These are phyloP conservation scores for Pseudolaguvia tuberculata DNA, from an alignment of 2,113 vertebrate species.

Conservation along the genomic window DNA sequence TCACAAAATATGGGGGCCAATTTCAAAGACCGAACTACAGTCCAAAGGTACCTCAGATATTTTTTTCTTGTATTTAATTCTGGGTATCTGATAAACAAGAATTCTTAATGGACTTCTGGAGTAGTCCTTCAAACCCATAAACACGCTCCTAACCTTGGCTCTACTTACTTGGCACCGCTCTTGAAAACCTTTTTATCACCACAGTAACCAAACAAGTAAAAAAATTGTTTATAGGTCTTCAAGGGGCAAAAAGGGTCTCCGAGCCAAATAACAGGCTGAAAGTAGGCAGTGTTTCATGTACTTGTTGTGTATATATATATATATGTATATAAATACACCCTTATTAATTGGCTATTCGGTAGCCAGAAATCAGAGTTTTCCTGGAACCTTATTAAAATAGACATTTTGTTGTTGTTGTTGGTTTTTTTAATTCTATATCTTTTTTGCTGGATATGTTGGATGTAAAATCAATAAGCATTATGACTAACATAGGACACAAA, in stretches of 20 bases:
- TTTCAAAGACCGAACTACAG: background rate
- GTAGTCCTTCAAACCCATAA: conserved; percentile 29
- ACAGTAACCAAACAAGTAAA: background rate
- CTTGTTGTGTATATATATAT: background rate
- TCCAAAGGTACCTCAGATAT: background rate
- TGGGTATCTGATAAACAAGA: conserved; percentile 22
- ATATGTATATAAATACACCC: no score
- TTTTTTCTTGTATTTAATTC: background rate
- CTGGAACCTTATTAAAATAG: background rate
- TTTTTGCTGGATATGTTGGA: background rate
- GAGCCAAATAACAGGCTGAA: conserved; percentile 10
- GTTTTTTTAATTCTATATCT: no score
- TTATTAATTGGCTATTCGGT: conserved; percentile 8
- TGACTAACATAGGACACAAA: background rate
- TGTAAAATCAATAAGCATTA: background rate
- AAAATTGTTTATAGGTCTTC: background rate
- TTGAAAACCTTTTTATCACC: conserved; percentile 21
- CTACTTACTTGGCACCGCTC: conserved; percentile 5
- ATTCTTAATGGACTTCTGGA: conserved; percentile 37
- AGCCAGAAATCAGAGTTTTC: conserved; percentile 19
- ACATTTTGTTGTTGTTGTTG: no score
- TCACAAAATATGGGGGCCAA: conserved; percentile 3
- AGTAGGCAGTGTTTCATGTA: background rate
- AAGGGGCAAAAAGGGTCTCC: conserved; percentile 4
- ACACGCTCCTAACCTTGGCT: conserved; percentile 1